Evolutionary conservation across 2,888 invertebrate genomes (phyloP).

Genomic region (Apamea monoglypha): DNA sequence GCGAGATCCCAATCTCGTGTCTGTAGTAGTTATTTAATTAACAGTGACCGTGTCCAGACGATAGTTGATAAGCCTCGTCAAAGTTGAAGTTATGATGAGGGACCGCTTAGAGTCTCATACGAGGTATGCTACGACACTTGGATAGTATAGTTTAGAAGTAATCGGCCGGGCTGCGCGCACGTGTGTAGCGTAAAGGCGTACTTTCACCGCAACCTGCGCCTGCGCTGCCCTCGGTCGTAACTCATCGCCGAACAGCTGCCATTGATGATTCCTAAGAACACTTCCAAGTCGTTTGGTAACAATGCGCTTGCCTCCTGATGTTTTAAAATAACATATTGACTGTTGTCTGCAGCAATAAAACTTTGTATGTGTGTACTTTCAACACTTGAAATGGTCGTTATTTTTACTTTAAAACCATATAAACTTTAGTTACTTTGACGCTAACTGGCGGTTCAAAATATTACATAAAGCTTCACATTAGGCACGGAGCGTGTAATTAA

Average conservation of each 20-base stretch:
- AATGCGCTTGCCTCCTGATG: slow-evolving; percentile 54
- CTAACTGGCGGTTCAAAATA: slow-evolving; percentile 37
- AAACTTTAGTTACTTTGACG: not conserved
- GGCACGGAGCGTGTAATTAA: slow-evolving; percentile 72
- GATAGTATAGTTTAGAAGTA: slow-evolving; percentile 24
- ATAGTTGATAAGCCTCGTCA: slow-evolving; percentile 59
- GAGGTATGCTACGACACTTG: slow-evolving; percentile 3
- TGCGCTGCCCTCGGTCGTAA: slow-evolving; percentile 69
- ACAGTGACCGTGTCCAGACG: slow-evolving; percentile 68
- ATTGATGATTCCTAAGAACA: slow-evolving; percentile 69
- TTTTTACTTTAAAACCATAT: slow-evolving; percentile 12
- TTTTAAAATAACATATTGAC: slow-evolving; percentile 63
- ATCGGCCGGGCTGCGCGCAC: slow-evolving; percentile 24
- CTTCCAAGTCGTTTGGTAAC: slow-evolving; percentile 63
- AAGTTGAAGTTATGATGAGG: slow-evolving; percentile 38
- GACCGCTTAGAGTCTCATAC: slow-evolving; percentile 14
- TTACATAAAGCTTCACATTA: slow-evolving; percentile 65
- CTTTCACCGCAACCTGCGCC: slow-evolving; percentile 75
- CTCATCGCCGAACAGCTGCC: slow-evolving; percentile 71
- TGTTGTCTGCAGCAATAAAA: slow-evolving; percentile 41
- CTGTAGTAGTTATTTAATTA: slow-evolving; percentile 81
- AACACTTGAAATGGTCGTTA: slow-evolving; percentile 1
- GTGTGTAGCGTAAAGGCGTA: slow-evolving; percentile 66
- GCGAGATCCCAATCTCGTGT: slow-evolving; percentile 71
- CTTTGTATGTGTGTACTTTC: slow-evolving; percentile 38